A percentile compares a stretch with the other conserved stretches of the same genome.
Conservation (phyloP, 2,888 invertebrate species). For the Ganaspis brasiliensis region DNA sequence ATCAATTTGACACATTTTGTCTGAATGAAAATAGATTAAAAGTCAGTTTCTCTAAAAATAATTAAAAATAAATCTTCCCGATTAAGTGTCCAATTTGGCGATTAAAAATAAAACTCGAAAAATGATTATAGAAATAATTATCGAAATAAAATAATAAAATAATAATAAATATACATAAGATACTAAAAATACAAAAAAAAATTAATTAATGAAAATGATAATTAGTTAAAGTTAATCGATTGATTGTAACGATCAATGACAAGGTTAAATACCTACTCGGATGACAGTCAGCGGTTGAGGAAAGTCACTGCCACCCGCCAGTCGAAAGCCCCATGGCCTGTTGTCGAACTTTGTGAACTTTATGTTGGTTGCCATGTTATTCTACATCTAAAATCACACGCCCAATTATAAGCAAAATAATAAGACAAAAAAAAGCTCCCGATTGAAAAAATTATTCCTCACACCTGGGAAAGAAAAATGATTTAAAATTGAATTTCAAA, state of each 20-base stretch:
- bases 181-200: too few species aligned
- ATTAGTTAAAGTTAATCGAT: background rate
- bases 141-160: too few species aligned
- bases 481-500: background rate
- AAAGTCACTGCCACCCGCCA: constrained; percentile 89
- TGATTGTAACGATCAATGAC: constrained; percentile 41
- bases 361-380: constrained; percentile 86
- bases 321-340: constrained; percentile 89
- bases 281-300: constrained; percentile 88
- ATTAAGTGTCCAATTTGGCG: too few species aligned
- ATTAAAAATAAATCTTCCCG: too few species aligned
- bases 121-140: too few species aligned
- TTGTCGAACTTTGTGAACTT: constrained; percentile 84
- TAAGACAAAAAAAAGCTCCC: background rate
- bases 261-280: constrained; percentile 83
- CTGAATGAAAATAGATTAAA: too few species aligned
- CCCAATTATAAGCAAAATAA: constrained; percentile 45
- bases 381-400: constrained; percentile 74
- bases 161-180: too few species aligned
- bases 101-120: too few species aligned
- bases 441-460: background rate
- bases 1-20: too few species aligned
- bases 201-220: too few species aligned
- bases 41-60: too few species aligned
- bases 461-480: background rate